Conservation (phyloP, 2,113 vertebrate genomes). For the Bubalus kerabau region DNA sequence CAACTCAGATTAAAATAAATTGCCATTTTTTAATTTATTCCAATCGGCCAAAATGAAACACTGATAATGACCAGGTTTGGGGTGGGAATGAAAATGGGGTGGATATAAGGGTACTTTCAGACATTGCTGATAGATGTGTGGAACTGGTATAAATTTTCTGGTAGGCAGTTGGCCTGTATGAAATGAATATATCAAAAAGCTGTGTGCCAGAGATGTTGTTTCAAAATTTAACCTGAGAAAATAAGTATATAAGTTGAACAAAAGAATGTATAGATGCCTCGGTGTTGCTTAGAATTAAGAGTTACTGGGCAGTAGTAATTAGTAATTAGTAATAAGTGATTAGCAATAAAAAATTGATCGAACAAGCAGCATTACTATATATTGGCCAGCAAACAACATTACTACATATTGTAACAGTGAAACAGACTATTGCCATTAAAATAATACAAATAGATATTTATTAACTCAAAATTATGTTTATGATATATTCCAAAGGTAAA, state of each 20-base stretch:
- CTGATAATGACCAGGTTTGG: not conserved
- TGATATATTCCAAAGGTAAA: conserved; percentile 17
- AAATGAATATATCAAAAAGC: not conserved
- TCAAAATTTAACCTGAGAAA: conserved; percentile 11
- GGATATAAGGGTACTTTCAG: not conserved
- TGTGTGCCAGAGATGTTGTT: not conserved
- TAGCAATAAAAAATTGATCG: not conserved
- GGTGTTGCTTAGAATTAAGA: not conserved
- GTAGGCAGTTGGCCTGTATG: not conserved
- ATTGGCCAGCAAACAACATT: not conserved
- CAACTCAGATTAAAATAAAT: conserved; percentile 12
- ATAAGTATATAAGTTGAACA: not conserved
- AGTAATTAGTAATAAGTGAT: not conserved
- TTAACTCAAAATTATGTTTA: not conserved
- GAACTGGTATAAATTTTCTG: not conserved
- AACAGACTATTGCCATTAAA: not conserved
- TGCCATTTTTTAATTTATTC: not conserved
- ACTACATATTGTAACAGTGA: not conserved
- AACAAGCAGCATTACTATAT: not conserved
- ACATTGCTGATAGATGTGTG: not conserved
- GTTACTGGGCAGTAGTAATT: not conserved
- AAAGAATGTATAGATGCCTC: not conserved
- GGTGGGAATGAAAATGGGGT: not conserved
- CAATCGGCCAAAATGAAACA: not conserved
- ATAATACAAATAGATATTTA: not conserved